A percentile compares a stretch with the other conserved stretches of the same genome.
Conservation (phyloP, 1,140 invertebrate genomes). For the Formica exsecta region DNA sequence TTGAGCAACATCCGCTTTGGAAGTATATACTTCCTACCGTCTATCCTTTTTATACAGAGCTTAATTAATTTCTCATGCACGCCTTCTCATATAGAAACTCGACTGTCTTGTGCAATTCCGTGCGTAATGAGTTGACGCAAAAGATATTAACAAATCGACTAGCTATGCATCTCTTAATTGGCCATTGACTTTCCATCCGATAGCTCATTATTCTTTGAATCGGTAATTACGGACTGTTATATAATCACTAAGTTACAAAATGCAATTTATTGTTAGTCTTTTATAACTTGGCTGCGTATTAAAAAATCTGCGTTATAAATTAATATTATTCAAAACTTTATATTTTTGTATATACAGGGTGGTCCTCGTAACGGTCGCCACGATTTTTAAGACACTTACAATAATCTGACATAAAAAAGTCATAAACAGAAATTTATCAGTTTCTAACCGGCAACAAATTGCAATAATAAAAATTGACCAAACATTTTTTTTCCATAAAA, state of each 20-base stretch:
- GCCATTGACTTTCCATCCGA: conserved; percentile 48
- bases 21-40: conserved; percentile 53
- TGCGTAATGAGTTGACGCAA: conserved; percentile 68
- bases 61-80: conserved; percentile 77
- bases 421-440: no score
- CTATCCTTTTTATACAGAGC: conserved; percentile 56
- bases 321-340: background rate
- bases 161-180: conserved; percentile 49
- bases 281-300: background rate
- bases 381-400: no score
- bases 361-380: no score
- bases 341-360: background rate
- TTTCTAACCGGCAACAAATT: no score
- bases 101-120: conserved; percentile 51
- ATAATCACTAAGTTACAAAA: conserved; percentile 34
- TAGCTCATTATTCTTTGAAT: conserved; percentile 39
- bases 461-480: no score
- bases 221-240: conserved; percentile 34
- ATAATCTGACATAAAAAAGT: no score
- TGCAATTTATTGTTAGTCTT: background rate
- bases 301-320: conserved; percentile 16
- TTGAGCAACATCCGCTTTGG: conserved; percentile 70
- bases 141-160: conserved; percentile 63
- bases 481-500: no score
- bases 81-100: conserved; percentile 68